Conservation (phyloP, 2,888 invertebrate genomes). For the Cephonodes hylas region DNA sequence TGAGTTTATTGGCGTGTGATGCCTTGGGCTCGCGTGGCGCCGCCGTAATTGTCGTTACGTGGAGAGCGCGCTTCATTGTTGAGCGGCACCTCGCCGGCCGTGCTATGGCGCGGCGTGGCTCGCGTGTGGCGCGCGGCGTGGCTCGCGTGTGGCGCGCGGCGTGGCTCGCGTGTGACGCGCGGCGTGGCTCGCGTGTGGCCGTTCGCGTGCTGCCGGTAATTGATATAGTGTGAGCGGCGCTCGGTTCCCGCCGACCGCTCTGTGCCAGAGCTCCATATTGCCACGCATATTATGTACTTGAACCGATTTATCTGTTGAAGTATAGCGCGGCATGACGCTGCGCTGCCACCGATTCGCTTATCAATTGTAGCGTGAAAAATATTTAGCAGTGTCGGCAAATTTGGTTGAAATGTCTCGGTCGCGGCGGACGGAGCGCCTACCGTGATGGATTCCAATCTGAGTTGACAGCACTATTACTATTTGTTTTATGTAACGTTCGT, state of each 20-base stretch:
- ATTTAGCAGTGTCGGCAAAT: too few species aligned
- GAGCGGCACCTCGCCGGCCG: slow-evolving; percentile 17
- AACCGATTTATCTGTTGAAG: background rate
- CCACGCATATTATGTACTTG: background rate
- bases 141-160: background rate
- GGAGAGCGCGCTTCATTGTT: background rate
- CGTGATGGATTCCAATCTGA: too few species aligned
- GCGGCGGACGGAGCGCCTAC: too few species aligned
- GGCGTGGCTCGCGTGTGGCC: slow-evolving; percentile 10
- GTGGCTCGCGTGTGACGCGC: background rate
- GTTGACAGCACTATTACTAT: too few species aligned
- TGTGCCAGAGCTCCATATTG: background rate
- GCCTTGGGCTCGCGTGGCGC: slow-evolving; percentile 29
- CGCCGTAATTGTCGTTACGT: slow-evolving; percentile 46
- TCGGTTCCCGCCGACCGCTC: background rate
- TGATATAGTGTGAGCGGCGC: background rate
- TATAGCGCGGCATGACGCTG: background rate
- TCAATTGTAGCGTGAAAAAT: too few species aligned
- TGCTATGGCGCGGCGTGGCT: too few species aligned
- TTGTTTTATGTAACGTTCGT: too few species aligned
- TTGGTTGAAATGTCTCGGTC: too few species aligned
- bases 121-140: background rate
- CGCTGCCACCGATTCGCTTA: too few species aligned
- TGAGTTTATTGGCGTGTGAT: background rate
- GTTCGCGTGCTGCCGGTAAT: background rate